Conservation (phyloP, 2,888 invertebrate genomes). For the Acrobasis consociella region DNA sequence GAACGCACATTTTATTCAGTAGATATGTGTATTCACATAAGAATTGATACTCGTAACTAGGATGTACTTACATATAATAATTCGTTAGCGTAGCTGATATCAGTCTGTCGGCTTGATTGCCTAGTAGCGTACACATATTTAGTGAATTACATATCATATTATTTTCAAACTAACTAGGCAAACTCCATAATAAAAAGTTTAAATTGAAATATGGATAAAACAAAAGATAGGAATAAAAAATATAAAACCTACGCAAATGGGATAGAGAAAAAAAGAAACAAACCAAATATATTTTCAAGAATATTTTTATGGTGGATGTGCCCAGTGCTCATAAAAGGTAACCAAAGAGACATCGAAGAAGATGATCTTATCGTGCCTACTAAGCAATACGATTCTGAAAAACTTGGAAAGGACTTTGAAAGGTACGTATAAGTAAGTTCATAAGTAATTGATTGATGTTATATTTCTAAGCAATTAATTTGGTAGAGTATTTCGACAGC, state of each 20-base stretch:
- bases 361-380: slow-evolving; percentile 85
- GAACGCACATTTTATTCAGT: no score
- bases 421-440: slow-evolving; percentile 57
- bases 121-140: not conserved
- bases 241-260: slow-evolving; percentile 31
- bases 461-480: no score
- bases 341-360: slow-evolving; percentile 83
- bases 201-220: slow-evolving; percentile 28
- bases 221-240: slow-evolving; percentile 21
- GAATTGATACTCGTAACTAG: not conserved
- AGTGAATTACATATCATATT: not conserved
- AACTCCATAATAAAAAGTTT: not conserved
- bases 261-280: slow-evolving; percentile 46
- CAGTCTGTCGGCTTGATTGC: slow-evolving; percentile 18
- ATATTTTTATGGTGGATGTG: slow-evolving; percentile 76
- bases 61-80: not conserved
- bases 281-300: slow-evolving; percentile 65
- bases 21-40: no score
- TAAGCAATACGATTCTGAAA: slow-evolving; percentile 82
- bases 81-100: slow-evolving; percentile 10
- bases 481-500: no score
- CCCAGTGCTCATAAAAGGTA: slow-evolving; percentile 79
- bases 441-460: no score
- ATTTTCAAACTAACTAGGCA: not conserved
- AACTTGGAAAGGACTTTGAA: slow-evolving; percentile 83